phyloP scores from a whole-genome alignment of 2,113 vertebrate species.

The Gracilinanus agilis region DNA sequence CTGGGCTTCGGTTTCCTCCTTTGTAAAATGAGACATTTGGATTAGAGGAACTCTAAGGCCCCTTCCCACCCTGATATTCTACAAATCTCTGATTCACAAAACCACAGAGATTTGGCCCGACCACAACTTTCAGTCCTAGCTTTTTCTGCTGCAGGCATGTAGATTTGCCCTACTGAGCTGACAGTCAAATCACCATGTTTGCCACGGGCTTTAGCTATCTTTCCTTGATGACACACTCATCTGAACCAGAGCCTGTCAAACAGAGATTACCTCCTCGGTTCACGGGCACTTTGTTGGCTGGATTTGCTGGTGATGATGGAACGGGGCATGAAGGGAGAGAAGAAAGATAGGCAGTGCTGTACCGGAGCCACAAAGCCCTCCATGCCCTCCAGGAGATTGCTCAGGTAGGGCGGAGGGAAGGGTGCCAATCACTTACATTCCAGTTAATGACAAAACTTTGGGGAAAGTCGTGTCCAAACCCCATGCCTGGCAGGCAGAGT shows the following conservation, averaged over 20 bases:
- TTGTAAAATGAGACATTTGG: background rate
- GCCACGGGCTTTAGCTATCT: background rate
- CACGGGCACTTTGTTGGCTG: background rate
- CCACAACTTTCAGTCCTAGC: background rate
- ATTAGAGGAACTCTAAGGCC: background rate
- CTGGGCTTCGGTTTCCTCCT: background rate
- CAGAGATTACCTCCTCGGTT: background rate
- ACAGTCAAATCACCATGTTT: background rate
- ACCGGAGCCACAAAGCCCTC: background rate
- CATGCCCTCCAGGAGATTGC: background rate
- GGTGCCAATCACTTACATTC: background rate
- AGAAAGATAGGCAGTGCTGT: background rate
- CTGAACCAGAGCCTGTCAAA: background rate
- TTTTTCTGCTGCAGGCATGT: background rate
- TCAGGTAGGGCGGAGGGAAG: background rate
- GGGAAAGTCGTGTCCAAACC: background rate
- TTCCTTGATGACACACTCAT: background rate
- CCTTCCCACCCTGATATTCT: background rate
- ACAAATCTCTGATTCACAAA: background rate
- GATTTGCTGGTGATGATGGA: conserved; percentile 27
- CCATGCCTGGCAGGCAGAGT: background rate
- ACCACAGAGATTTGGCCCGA: background rate
- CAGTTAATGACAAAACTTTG: background rate
- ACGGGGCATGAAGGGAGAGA: background rate
- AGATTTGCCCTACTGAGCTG: background rate